Evolutionary conservation across 2,113 vertebrate species (phyloP).

Genomic region (Cyrtonyx montezumae): DNA sequence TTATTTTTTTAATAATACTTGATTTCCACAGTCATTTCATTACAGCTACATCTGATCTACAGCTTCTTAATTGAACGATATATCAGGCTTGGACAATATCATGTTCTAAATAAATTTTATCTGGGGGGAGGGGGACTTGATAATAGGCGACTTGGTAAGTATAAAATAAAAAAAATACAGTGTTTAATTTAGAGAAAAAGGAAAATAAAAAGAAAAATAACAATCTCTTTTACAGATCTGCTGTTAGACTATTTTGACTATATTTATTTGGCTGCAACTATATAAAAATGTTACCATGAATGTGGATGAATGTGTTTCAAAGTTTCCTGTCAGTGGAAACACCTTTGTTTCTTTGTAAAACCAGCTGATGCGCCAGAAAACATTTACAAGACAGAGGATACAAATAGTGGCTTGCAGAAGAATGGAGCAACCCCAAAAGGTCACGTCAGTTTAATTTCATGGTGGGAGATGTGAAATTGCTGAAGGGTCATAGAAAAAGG

Average conservation of each 20-base stretch:
- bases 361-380: neutral
- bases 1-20: neutral
- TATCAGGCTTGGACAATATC: neutral
- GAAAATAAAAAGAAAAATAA: neutral
- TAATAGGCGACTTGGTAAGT: neutral
- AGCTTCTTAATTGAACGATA: neutral
- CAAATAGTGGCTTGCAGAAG: neutral
- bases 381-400: neutral
- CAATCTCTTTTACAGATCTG: neutral
- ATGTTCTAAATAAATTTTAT: neutral
- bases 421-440: conserved; percentile 8
- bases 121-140: neutral
- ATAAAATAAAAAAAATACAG: neutral
- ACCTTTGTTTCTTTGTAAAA: neutral
- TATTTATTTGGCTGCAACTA: neutral
- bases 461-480: conserved; percentile 25
- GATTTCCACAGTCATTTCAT: neutral
- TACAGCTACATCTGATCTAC: neutral
- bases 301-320: neutral
- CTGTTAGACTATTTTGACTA: neutral
- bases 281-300: neutral
- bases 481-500: neutral
- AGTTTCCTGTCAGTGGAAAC: neutral
- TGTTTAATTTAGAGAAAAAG: neutral
- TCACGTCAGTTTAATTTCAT: conserved; percentile 42